A percentile compares a stretch with the other conserved stretches of the same genome.
Conservation (phyloP, 2,113 vertebrate genomes). For the Trachemys scripta region DNA sequence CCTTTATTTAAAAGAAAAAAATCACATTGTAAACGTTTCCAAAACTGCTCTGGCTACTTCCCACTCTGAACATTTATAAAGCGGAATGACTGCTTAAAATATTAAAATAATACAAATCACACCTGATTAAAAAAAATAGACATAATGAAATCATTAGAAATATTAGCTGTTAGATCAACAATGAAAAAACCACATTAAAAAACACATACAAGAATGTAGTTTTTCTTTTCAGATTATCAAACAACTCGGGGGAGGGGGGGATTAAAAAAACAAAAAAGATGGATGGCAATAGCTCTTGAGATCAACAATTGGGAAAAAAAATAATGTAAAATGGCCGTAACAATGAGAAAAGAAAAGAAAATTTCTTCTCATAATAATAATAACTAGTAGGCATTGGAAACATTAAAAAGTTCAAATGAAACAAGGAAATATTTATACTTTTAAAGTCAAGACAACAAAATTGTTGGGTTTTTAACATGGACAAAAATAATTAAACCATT, state of each 20-base stretch:
- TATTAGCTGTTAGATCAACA: neutral
- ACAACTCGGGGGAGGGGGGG: neutral
- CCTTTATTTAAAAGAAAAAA: neutral
- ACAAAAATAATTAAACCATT: neutral
- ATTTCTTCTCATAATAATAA: neutral
- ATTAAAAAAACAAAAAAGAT: neutral
- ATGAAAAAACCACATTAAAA: neutral
- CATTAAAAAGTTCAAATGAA: neutral
- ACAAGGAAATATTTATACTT: neutral
- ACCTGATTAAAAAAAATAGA: neutral
- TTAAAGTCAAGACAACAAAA: neutral
- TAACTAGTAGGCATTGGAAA: neutral
- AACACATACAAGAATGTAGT: neutral
- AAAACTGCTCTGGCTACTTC: neutral
- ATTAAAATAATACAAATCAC: neutral
- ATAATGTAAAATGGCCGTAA: neutral
- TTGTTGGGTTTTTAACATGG: neutral
- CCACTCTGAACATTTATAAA: neutral
- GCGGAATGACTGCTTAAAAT: rapidly evolving
- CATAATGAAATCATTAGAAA: neutral
- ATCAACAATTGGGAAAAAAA: neutral
- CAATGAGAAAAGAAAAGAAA: neutral
- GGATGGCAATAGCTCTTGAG: neutral
- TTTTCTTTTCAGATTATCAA: neutral
- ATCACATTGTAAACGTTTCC: neutral